Percentiles rank a stretch among this genome's conserved stretches.
These are phyloP conservation scores for Clarias macrocephalus DNA, from an alignment of 2,113 vertebrate genomes.

Conservation along the genomic window DNA sequence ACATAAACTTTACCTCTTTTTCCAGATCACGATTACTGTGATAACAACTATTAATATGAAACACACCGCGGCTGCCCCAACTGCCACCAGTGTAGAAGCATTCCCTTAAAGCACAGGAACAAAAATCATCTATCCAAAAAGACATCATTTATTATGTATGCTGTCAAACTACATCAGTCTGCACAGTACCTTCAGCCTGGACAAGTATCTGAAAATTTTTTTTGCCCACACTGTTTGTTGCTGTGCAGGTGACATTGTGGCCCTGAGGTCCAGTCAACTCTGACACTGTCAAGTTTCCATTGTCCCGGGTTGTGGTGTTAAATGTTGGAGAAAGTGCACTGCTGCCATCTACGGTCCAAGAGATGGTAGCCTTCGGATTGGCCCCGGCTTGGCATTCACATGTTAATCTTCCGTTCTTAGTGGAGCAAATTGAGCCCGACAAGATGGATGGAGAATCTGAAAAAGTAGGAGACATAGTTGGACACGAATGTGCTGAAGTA, in stretches of 20 bases:
- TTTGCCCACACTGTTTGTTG: constrained; percentile 38
- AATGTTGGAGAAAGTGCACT: not conserved
- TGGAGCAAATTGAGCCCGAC: constrained; percentile 51
- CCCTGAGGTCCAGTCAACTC: constrained; percentile 7
- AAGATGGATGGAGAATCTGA: constrained; percentile 55
- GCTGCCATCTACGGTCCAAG: constrained; percentile 56
- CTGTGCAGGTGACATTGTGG: constrained; percentile 47
- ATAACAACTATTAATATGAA: not conserved
- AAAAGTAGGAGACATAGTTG: not conserved
- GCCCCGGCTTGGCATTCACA: constrained; percentile 55
- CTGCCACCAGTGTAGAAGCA: not conserved
- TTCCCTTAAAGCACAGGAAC: not conserved
- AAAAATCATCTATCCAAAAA: not conserved
- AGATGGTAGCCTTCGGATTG: constrained; percentile 44
- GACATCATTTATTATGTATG: not conserved
- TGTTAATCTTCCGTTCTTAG: not conserved
- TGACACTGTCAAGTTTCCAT: not conserved
- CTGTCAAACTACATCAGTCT: not conserved
- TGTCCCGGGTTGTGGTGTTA: not conserved
- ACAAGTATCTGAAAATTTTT: constrained; percentile 26
- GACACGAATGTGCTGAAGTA: not conserved
- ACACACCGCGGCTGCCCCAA: not conserved
- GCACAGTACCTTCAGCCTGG: not conserved
- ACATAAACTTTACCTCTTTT: constrained; percentile 16
- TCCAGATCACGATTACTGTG: not conserved